Evolutionary conservation across 2,888 invertebrate genomes (phyloP).

Genomic region (Troides aeacus): DNA sequence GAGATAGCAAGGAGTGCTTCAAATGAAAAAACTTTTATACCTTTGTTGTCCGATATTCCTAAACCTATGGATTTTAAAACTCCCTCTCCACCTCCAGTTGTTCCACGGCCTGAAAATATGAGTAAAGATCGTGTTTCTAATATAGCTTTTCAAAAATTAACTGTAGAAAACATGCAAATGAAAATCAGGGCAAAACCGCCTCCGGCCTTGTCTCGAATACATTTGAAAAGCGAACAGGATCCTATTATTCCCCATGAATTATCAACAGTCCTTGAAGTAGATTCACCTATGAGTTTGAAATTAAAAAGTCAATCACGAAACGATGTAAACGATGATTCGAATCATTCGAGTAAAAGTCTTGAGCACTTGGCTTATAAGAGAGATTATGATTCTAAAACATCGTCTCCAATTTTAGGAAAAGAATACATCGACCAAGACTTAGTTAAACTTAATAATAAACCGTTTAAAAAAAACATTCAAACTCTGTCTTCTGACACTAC

Average conservation of each 20-base stretch:
- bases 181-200: constrained; percentile 62
- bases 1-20: constrained; percentile 29
- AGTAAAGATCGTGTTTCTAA: constrained; percentile 21
- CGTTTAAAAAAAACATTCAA: constrained; percentile 30
- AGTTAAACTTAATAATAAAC: constrained; percentile 43
- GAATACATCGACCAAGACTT: constrained; percentile 46
- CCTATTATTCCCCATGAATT: constrained; percentile 79
- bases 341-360: constrained; percentile 36
- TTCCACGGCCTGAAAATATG: constrained; percentile 26
- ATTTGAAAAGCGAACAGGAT: constrained; percentile 59
- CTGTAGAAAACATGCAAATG: constrained; percentile 27
- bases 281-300: constrained; percentile 82
- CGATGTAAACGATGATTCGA: constrained; percentile 42
- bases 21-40: constrained; percentile 44
- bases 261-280: constrained; percentile 84
- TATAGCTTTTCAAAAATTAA: not conserved
- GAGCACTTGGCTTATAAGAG: constrained; percentile 32
- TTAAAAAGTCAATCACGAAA: constrained; percentile 53
- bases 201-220: constrained; percentile 64
- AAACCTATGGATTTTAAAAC: constrained; percentile 49
- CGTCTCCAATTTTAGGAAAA: constrained; percentile 28
- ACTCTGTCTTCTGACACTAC: constrained; percentile 46
- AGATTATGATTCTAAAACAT: constrained; percentile 19
- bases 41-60: constrained; percentile 58
- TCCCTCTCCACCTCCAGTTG: constrained; percentile 26